These are phyloP conservation scores for Melieria omissa DNA, from an alignment of 2,888 invertebrate genomes.

Conservation along the genomic window DNA sequence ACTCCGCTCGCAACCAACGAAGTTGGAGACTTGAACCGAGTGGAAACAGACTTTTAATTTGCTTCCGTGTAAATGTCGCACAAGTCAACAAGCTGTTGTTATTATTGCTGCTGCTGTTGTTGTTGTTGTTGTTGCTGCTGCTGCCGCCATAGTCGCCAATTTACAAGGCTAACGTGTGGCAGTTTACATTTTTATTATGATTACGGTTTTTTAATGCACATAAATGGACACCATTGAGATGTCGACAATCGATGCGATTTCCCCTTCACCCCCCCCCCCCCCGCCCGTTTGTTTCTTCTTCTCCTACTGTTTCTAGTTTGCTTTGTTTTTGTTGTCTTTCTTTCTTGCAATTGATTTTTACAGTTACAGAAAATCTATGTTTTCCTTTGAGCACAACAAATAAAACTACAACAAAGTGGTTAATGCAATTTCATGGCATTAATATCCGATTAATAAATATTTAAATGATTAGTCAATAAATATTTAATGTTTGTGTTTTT, in stretches of 20 bases:
- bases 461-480: too few species aligned
- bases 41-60: constrained; percentile 48
- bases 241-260: constrained; percentile 34
- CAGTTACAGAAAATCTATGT: not conserved
- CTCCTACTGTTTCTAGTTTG: constrained; percentile 46
- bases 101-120: constrained; percentile 44
- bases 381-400: not conserved
- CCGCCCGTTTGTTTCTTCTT: constrained; percentile 31
- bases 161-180: constrained; percentile 63
- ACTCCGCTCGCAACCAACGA: not conserved
- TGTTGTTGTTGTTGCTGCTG: constrained; percentile 46
- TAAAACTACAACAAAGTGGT: too few species aligned
- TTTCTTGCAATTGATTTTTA: not conserved
- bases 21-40: constrained; percentile 10
- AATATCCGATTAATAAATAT: too few species aligned
- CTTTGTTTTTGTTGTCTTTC: not conserved
- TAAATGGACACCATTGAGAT: constrained; percentile 46
- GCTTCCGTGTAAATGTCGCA: constrained; percentile 64
- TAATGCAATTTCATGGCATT: too few species aligned
- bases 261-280: not conserved
- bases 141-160: constrained; percentile 49
- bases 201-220: constrained; percentile 48
- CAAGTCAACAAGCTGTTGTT: constrained; percentile 52
- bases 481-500: too few species aligned
- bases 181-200: constrained; percentile 51